Evolutionary conservation across 1,140 invertebrate species (phyloP), one percentile per base, ranked within the genome.

Genomic region (Eriocheir sinensis): DNA sequence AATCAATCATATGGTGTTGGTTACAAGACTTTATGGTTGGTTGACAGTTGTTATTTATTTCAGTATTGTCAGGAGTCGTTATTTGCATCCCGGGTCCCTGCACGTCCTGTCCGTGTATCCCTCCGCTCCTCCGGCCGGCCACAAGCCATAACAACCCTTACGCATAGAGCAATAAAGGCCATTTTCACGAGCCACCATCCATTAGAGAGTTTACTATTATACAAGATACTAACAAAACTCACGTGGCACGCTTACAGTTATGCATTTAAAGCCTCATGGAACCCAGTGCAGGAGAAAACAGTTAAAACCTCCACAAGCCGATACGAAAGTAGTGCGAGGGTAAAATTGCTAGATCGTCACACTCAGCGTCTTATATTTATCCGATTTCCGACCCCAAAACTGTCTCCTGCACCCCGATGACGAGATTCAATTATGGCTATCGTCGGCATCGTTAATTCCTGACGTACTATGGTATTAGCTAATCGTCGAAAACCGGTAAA

Each of bases 261-360:
- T 48, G 32, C 21, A 17, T 89, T 89, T 41, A 48, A 89, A 89
- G 40, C 9, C 8, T 27, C 27, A 41, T 34, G 15, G 0, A 9
- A 30, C 8, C 0, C 27, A 3, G 0, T 21, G 41, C 0, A 12
- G 88, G 30, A 12, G 3, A 41, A n/a, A 48, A 41, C 30, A 41
- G 30, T 17, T 9, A 89, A 41, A 32, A 27, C 48, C n/a, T n/a
- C n/a, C n/a, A n/a, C n/a, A n/a, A n/a, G n/a, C 32, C 32, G 27
- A 89, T 89, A 89, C n/a, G 30, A 89, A 89, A 89, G 88, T 89
- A 89, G 88, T 89, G 48, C 88, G 48, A 36, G 32, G 38, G 85
- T 36, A 40, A 27, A 27, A 89, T n/a, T n/a, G n/a, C n/a, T n/a
- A n/a, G n/a, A n/a, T n/a, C n/a, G n/a, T n/a, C n/a, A n/a, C n/a